phyloP scores from a whole-genome alignment of 2,888 invertebrate genomes.

The Endotricha flammealis region DNA sequence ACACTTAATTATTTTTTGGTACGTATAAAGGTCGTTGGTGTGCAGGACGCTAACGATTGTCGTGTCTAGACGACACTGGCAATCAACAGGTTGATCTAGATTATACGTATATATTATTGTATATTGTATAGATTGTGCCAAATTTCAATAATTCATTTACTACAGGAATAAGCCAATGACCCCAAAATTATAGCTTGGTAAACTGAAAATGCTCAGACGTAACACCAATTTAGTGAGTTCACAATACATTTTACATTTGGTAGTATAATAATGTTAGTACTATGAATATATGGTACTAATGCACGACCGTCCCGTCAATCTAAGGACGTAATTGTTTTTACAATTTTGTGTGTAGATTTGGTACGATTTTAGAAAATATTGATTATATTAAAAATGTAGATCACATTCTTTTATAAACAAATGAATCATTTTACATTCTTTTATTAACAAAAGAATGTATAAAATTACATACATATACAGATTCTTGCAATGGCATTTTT shows the following conservation, averaged over 20 bases:
- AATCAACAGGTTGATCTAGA: conserved; percentile 21
- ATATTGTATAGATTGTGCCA: conserved; percentile 45
- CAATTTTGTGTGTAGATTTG: conserved; percentile 9
- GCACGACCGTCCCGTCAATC: conserved; percentile 8
- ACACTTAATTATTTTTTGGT: no score
- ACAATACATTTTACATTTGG: conserved; percentile 2
- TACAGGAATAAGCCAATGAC: conserved; percentile 64
- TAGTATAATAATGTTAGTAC: conserved; percentile 7
- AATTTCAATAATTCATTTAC: conserved; percentile 46
- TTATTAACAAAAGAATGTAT: no score
- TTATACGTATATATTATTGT: conserved; percentile 37
- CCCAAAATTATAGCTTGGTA: conserved; percentile 24
- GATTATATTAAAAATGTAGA: neutral
- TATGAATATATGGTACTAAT: conserved; percentile 9
- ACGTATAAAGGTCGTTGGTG: no score
- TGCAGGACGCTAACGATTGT: no score
- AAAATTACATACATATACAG: no score
- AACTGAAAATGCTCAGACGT: conserved; percentile 41
- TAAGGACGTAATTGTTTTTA: conserved; percentile 7
- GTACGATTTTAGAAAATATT: conserved; percentile 1
- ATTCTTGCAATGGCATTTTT: no score
- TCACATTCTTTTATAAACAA: no score
- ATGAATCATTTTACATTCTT: no score
- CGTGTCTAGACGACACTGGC: no score
- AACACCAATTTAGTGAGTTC: conserved; percentile 34